phyloP scores from a whole-genome alignment of 2,797 vertebrate genomes.

The Arnoldichthys spilopterus region DNA sequence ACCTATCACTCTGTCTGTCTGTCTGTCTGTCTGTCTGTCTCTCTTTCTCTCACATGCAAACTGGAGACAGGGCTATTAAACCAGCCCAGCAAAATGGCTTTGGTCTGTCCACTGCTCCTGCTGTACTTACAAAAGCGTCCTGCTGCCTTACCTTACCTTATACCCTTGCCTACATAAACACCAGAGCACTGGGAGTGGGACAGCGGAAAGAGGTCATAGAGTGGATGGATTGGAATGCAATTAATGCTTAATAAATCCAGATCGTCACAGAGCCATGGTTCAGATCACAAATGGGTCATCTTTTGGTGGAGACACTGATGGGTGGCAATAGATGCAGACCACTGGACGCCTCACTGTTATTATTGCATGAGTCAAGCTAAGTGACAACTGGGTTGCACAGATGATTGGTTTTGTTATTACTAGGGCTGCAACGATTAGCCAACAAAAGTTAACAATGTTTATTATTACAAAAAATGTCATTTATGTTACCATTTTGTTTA shows the following conservation, averaged over 20 bases:
- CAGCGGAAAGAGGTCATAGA: neutral
- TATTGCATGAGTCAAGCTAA: constrained; percentile 13
- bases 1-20: constrained; percentile 69
- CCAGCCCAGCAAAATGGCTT: constrained; percentile 76
- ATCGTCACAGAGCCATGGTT: constrained; percentile 24
- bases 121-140: constrained; percentile 26
- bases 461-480: neutral
- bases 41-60: constrained; percentile 68
- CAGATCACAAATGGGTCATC: constrained; percentile 40
- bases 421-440: neutral
- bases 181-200: constrained; percentile 46
- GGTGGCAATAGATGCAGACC: neutral
- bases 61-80: constrained; percentile 64
- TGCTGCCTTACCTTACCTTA: constrained; percentile 52
- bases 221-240: neutral
- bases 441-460: neutral
- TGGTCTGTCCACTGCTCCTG: constrained; percentile 57
- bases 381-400: constrained; percentile 48
- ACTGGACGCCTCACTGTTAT: constrained; percentile 49
- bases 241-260: constrained; percentile 26
- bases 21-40: too few species aligned
- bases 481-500: too few species aligned
- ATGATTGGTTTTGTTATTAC: constrained; percentile 39
- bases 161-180: constrained; percentile 57
- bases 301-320: constrained; percentile 22